Evolutionary conservation across 2,797 vertebrate species (phyloP), one percentile per base, ranked within the genome.

Genomic region (Nasua narica): DNA sequence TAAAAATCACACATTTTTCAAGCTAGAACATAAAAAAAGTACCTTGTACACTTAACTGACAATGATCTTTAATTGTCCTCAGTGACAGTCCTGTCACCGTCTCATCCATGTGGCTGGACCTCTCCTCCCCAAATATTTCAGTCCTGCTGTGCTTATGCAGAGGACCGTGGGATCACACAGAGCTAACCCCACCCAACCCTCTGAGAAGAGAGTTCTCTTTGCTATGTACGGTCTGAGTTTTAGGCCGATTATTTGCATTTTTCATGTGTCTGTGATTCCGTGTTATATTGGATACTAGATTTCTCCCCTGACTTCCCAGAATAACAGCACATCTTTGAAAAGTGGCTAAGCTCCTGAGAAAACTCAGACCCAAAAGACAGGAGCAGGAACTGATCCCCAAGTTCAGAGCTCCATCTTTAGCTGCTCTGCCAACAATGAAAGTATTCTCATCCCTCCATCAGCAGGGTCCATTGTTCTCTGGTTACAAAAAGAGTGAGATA

Each of bases 391-490:
- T 19, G 21, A 23, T 60, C 94, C 16, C 69, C 46, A 94, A 54
- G 37, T 48, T 50, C 32, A 90, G 87, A 96, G 82, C 69, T 92
- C 72, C 69, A 11, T 92, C 96, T 97, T 78, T 23, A 90, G 91
- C 72, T 78, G n/a, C 40, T 13, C 11, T 29, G 1, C 23, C 62
- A 2, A 1, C 43, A 95, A 90, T 54, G 88, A 86, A 76, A 94
- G 92, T 14, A n/a, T 95, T 88, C 91, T 72, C 69, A 43, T 81
- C 52, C 32, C 40, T 77, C 52, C 50, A 82, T 74, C 46, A 90
- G 90, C 82, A 89, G 58, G 62, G 43, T 10, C 27, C 85, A 86
- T 96, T 98, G 95, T 97, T 95, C 97, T 98, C 97, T 86, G 89
- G 72, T 92, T 97, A 97, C 93, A 96, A 19, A 56, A 90, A 72